Percentiles rank a stretch among this genome's conserved stretches.
These are phyloP conservation scores for Dilophus febrilis DNA, from an alignment of 2,888 invertebrate species.

Conservation along the genomic window DNA sequence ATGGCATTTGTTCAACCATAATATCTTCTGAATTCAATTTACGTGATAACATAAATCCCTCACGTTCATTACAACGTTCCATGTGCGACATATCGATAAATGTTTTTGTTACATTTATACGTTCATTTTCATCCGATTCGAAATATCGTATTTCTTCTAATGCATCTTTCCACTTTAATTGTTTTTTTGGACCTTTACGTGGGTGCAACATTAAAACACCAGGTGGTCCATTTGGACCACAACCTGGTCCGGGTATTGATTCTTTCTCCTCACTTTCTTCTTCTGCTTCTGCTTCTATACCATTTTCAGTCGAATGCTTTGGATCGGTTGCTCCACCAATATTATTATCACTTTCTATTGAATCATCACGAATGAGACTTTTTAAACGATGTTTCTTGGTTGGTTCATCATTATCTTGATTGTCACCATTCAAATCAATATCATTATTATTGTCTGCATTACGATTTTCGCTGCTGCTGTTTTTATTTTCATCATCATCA, in stretches of 20 bases:
- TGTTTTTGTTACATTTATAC: conserved; percentile 83
- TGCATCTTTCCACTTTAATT: conserved; percentile 64
- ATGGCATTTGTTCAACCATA: conserved; percentile 66
- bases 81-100: conserved; percentile 84
- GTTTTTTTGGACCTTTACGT: conserved; percentile 61
- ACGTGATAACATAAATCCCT: conserved; percentile 60
- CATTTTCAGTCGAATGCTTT: no score
- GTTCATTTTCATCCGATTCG: conserved; percentile 88
- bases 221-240: conserved; percentile 43
- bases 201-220: conserved; percentile 57
- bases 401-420: background rate
- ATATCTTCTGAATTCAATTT: conserved; percentile 59
- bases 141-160: conserved; percentile 76
- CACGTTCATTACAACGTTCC: conserved; percentile 73
- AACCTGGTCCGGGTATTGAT: conserved; percentile 26
- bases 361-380: conserved; percentile 3
- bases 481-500: conserved; percentile 14
- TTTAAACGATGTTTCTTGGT: no score
- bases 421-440: background rate
- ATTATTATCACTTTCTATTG: conserved; percentile 13
- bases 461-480: conserved; percentile 18
- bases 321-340: no score
- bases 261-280: conserved; percentile 14
- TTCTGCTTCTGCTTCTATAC: no score
- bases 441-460: conserved; percentile 18